These are phyloP conservation scores for Spilosoma lubricipeda DNA, from an alignment of 2,888 invertebrate species.

Conservation along the genomic window DNA sequence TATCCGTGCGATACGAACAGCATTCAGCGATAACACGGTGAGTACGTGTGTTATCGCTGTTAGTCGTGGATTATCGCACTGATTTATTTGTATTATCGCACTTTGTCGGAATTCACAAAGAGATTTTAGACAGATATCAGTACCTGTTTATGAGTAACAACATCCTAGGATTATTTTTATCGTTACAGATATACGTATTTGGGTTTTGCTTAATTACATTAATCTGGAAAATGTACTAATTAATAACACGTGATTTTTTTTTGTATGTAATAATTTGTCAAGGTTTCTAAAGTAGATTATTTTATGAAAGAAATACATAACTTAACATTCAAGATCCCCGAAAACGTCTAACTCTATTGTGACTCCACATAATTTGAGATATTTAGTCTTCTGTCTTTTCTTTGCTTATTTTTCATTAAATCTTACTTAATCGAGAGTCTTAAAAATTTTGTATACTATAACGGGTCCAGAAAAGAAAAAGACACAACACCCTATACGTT, in stretches of 20 bases:
- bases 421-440: background rate
- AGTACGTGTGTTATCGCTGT: constrained; percentile 70
- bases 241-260: constrained; percentile 3
- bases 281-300: background rate
- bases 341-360: background rate
- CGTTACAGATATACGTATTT: constrained; percentile 22
- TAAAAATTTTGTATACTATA: background rate
- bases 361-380: no score
- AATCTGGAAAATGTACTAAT: background rate
- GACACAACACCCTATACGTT: background rate
- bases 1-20: constrained; percentile 57
- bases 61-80: constrained; percentile 71
- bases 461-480: background rate
- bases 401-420: background rate
- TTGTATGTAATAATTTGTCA: background rate
- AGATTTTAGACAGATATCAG: constrained; percentile 43
- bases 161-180: constrained; percentile 52
- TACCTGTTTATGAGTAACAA: constrained; percentile 47
- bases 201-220: constrained; percentile 10
- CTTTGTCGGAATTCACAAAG: constrained; percentile 64
- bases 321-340: background rate
- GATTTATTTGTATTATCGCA: constrained; percentile 77
- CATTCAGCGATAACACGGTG: constrained; percentile 58
- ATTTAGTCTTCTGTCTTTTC: background rate
- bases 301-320: background rate